A percentile compares a stretch with the other conserved stretches of the same genome.
These are phyloP conservation scores for Melanchra persicariae DNA, from an alignment of 2,888 invertebrate genomes.

Conservation along the genomic window DNA sequence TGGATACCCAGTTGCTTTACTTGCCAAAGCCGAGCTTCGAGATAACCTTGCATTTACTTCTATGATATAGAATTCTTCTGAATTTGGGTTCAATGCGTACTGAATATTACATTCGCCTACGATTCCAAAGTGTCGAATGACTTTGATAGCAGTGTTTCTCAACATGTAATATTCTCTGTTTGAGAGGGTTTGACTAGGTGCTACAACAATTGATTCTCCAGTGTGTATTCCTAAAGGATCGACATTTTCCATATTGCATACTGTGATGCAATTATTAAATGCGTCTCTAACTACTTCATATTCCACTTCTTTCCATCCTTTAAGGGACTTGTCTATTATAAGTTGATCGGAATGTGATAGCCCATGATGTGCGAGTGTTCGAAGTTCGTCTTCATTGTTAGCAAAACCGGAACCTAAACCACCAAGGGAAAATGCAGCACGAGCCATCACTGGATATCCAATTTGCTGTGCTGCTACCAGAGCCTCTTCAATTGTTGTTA, in stretches of 20 bases:
- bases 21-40: slow-evolving; percentile 99
- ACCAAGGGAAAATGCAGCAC: slow-evolving; percentile 99
- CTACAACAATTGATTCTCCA: slow-evolving; percentile 99
- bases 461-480: slow-evolving; percentile 96
- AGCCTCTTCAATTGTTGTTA: slow-evolving; percentile 96
- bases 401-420: slow-evolving; percentile 99
- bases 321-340: slow-evolving; percentile 98
- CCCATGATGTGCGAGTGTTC: slow-evolving; percentile 95
- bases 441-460: slow-evolving; percentile 99
- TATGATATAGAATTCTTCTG: slow-evolving; percentile 97
- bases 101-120: slow-evolving; percentile 99
- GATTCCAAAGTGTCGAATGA: slow-evolving; percentile 98
- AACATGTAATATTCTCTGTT: slow-evolving; percentile 99
- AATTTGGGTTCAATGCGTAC: slow-evolving; percentile 98
- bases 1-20: slow-evolving; percentile 99
- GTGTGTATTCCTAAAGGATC: slow-evolving; percentile 99
- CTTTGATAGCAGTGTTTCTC: slow-evolving; percentile 97
- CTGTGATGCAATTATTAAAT: slow-evolving; percentile 99
- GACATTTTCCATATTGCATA: slow-evolving; percentile 99
- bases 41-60: slow-evolving; percentile 99
- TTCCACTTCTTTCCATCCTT: slow-evolving; percentile 99
- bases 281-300: slow-evolving; percentile 99
- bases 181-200: slow-evolving; percentile 99
- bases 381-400: slow-evolving; percentile 95
- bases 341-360: slow-evolving; percentile 97